Conservation (phyloP, 2,113 vertebrate genomes). For the Heliornis fulica region DNA sequence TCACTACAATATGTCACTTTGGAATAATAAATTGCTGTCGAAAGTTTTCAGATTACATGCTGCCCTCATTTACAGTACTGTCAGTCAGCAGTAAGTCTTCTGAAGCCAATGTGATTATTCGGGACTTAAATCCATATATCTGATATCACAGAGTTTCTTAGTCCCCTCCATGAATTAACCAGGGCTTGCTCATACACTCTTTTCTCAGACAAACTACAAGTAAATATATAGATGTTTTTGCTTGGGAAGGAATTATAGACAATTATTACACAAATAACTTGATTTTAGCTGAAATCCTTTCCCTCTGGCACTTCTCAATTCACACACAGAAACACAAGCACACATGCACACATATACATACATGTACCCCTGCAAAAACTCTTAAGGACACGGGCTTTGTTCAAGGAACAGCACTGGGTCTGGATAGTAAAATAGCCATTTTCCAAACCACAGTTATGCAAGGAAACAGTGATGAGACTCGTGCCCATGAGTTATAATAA, state of each 20-base stretch:
- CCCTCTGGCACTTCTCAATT: neutral
- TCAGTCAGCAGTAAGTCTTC: neutral
- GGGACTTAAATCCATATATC: neutral
- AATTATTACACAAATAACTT: neutral
- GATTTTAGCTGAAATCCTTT: neutral
- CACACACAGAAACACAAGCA: neutral
- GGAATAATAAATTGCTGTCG: neutral
- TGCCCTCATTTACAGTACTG: neutral
- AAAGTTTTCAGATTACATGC: neutral
- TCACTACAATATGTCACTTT: neutral
- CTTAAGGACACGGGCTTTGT: neutral
- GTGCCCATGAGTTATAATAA: neutral
- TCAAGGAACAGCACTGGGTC: neutral
- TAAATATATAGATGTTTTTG: neutral
- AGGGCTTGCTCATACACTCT: neutral
- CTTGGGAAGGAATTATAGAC: neutral
- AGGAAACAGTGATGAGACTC: neutral
- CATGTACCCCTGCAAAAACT: neutral
- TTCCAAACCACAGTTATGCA: neutral
- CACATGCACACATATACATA: accelerated
- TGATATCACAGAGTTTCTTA: neutral
- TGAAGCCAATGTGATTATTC: neutral
- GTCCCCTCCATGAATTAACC: neutral
- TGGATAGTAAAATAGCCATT: neutral
- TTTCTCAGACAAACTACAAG: neutral